Percentiles rank a stretch among this genome's conserved stretches.
phyloP scores from a whole-genome alignment of 2,888 invertebrate species.

The Tolmerus cingulatus region DNA sequence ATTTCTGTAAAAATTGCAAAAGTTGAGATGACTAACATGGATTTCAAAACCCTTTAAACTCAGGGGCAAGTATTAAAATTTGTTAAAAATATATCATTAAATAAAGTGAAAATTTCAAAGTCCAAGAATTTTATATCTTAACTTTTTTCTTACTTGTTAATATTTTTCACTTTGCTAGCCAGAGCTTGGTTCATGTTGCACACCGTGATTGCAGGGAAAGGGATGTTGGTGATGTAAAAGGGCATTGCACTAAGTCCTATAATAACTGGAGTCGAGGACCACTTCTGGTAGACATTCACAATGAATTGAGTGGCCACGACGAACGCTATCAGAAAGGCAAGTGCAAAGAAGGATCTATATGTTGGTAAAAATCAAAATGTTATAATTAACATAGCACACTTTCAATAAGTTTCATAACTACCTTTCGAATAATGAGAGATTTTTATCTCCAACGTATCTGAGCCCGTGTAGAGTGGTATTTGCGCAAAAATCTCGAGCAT shows the following conservation, averaged over 20 bases:
- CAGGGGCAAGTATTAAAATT: no score
- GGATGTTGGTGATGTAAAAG: conserved; percentile 72
- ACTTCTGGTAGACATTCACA: conserved; percentile 75
- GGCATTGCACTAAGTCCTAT: conserved; percentile 78
- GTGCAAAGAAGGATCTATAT: conserved; percentile 74
- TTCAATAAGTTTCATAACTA: not conserved
- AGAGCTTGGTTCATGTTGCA: conserved; percentile 86
- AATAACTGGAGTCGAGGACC: conserved; percentile 77
- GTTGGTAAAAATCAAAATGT: not conserved
- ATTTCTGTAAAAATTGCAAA: no score
- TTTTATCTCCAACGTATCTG: conserved; percentile 70
- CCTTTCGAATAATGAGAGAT: conserved; percentile 53
- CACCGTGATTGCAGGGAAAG: conserved; percentile 84
- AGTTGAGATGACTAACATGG: no score
- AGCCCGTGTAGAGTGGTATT: conserved; percentile 77
- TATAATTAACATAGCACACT: not conserved
- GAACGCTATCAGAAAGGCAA: conserved; percentile 72
- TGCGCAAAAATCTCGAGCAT: conserved; percentile 51
- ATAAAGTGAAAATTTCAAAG: no score
- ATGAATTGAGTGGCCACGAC: conserved; percentile 68
- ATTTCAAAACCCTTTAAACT: no score
- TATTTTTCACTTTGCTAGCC: conserved; percentile 68
- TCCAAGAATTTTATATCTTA: no score
- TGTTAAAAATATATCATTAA: no score
- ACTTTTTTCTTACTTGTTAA: conserved; percentile 53